These are phyloP conservation scores for Uromys caudimaculatus DNA, from an alignment of 2,797 vertebrate species.

Conservation along the genomic window DNA sequence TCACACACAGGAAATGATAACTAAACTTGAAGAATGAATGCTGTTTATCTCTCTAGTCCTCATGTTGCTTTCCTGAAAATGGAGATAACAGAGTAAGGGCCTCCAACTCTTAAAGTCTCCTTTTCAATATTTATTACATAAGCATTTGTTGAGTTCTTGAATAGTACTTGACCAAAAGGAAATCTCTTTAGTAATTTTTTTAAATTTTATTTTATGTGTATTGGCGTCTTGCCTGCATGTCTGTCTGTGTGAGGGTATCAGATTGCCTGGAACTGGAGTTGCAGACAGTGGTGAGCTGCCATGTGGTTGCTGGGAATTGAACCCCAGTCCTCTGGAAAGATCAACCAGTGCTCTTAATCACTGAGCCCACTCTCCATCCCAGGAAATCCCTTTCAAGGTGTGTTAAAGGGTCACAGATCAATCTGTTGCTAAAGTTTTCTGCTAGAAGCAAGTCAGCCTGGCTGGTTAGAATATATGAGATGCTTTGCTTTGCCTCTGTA, in stretches of 20 bases:
- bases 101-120: not conserved
- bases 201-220: not conserved
- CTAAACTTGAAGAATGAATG: not conserved
- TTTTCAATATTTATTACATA: not conserved
- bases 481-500: not conserved
- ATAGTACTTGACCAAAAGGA: not conserved
- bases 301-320: not conserved
- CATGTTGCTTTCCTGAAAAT: not conserved
- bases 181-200: not conserved
- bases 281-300: not conserved
- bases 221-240: not conserved
- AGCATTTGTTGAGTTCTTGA: not conserved
- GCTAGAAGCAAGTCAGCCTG: not conserved
- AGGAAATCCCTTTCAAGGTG: not conserved
- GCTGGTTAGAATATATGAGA: not conserved
- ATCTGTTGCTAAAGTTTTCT: slow-evolving; percentile 4
- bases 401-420: not conserved
- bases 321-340: not conserved
- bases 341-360: not conserved
- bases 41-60: not conserved
- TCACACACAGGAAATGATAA: not conserved
- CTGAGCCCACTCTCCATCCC: not conserved
- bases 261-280: not conserved
- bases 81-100: not conserved
- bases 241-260: not conserved